Evolutionary conservation across 2,113 vertebrate species (phyloP).

Genomic region (Hippocampus barbouri): DNA sequence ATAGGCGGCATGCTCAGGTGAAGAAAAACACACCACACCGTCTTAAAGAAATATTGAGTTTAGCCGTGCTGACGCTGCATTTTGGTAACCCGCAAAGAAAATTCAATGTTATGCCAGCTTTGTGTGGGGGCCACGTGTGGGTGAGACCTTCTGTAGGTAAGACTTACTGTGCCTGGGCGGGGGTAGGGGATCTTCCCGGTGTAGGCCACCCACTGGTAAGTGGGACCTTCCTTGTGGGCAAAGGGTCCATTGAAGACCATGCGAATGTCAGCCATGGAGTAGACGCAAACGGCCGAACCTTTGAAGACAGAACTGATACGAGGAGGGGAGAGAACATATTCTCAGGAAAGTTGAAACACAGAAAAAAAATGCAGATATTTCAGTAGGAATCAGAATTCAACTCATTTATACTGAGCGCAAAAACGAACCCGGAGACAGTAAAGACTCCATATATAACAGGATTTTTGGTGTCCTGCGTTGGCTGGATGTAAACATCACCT

Average conservation of each 20-base stretch:
- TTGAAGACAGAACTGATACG: conserved; percentile 88
- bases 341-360: background rate
- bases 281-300: conserved; percentile 94
- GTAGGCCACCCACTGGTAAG: conserved; percentile 98
- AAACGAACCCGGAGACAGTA: conserved; percentile 87
- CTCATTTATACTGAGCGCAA: background rate
- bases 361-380: no score
- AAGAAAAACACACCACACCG: background rate
- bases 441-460: conserved; percentile 94
- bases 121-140: conserved; percentile 4
- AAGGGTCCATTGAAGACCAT: conserved; percentile 99
- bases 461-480: conserved; percentile 93
- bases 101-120: conserved; percentile 26
- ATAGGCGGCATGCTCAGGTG: background rate
- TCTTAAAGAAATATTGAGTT: conserved; percentile 2
- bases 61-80: conserved; percentile 17
- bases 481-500: conserved; percentile 97
- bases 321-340: background rate
- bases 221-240: conserved; percentile 96
- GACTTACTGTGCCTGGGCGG: conserved; percentile 89
- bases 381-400: background rate
- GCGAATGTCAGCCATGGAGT: conserved; percentile 96
- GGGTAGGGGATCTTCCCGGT: conserved; percentile 97
- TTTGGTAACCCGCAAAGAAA: conserved; percentile 4
- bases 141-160: conserved; percentile 4